Base-by-base conservation (phyloP, 2,797 vertebrate genomes). In the Phalanger gymnotis region DNA sequence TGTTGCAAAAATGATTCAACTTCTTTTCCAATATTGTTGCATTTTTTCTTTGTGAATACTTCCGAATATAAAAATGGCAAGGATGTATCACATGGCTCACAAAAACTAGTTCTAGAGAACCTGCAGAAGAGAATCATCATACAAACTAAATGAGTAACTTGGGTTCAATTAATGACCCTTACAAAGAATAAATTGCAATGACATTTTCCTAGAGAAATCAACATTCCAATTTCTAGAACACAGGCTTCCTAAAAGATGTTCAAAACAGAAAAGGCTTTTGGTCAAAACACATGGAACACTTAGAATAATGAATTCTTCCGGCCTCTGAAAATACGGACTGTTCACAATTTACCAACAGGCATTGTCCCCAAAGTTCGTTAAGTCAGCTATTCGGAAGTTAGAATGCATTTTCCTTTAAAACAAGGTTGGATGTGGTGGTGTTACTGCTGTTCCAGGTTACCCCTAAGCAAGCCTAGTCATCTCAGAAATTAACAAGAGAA, bases 31-130 rank as follows among this genome's bases (percentile, higher is more conserved):
- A 96, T 96, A 97, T 0, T 54, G 91, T 34, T 11, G 97, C 96
- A 96, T 96, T 98, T 97, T 98, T 98, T 97, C 95, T 98, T 97
- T 98, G 98, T 40, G 98, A 98, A 31, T 98, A 98, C 56, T 98
- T 98, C 91, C 93, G 98, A 96, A 99, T 27, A 47, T 99, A 99
- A 97, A 99, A 99, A 93, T 98, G 98, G 96, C 98, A 98, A 5
- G 99, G 99, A 98, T 98, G 98, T 98, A 98, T 89, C 87, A 99
- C 98, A 66, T 98, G 98, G 92, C 98, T 99, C 95, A 99, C 98
- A 53, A 98, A 97, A 96, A 99, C 99, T 34, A 98, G 95, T 90
- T 99, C 99, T 92, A 97, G 91, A 57, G 95, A 96, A 96, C 92
- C 98, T 98, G 94, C 91, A 92, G 6, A 94, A 81, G 53, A 97